Base-by-base conservation (phyloP, 2,888 invertebrate species). In the Griposia aprilina region DNA sequence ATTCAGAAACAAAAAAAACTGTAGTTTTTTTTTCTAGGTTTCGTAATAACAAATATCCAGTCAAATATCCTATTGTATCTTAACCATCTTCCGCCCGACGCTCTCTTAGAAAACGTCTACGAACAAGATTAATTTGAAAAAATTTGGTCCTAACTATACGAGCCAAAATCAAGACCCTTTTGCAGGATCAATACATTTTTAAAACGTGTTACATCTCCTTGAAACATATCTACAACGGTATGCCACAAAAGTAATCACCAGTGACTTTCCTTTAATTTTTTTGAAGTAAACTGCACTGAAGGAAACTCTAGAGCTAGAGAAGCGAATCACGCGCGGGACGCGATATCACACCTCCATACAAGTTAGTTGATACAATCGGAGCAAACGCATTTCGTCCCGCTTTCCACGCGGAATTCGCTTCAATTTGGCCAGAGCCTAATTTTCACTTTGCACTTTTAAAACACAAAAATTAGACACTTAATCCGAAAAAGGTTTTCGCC, bases 121-220 rank as follows among this genome's bases (percentile, higher is more conserved):
- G 62, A 68, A 81, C 45, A 60, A 26, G 70, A 68, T 84, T 63
- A 69, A 60, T 72, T 82, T 72, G 66, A 57, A 73, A 81, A 84
- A 84, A 60, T 60, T 84, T 84, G 59, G 71, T 72, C 67, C 74
- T 82, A 84, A 80, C 84, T 80, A 80, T 59, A 59, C 57, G 45
- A 52, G 50, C n/a, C 23, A 50, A 13, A 57, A 70, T 17, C 13
- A 8, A 82, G 50, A 60, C 17, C 70, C 55, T 11, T 62, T n/a
- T 30, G 17, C 36, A 20, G n/a, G 30, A 68, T 30, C 10, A 45
- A 45, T 45, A 45, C 8, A 8, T 45, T 45, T 10, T 10, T 8
- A 45, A 45, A 45, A 66, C 23, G 36, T 41, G 17, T 73, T 13
- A 60, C 20, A 55, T 69, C 36, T 55, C 23, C 59, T 62, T 68